Conservation (phyloP, 2,797 vertebrate species). For the Esox masquinongy region DNA sequence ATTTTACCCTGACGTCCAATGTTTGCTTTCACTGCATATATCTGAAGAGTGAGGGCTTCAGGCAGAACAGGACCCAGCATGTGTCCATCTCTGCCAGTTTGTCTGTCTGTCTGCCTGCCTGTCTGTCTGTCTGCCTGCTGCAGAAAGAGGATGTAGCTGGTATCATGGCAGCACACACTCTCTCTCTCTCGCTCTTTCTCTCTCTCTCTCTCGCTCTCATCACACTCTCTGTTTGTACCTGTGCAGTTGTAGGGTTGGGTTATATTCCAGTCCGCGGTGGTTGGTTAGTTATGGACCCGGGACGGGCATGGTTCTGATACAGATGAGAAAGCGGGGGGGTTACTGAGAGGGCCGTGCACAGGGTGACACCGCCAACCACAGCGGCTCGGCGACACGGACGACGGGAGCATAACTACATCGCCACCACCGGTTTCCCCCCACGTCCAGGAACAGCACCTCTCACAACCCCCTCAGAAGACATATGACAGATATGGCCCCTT, state of each 20-base stretch:
- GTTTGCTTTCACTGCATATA: constrained; percentile 67
- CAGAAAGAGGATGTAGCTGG: constrained; percentile 1
- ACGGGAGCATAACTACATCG: constrained; percentile 61
- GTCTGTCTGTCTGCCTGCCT: not conserved
- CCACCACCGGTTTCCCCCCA: constrained; percentile 48
- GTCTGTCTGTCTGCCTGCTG: not conserved
- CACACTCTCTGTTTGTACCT: not conserved
- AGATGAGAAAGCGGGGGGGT: constrained; percentile 32
- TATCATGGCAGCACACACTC: too few species aligned
- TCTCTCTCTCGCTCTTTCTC: too few species aligned
- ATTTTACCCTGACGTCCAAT: constrained; percentile 58
- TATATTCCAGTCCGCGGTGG: not conserved
- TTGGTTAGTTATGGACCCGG: constrained; percentile 14
- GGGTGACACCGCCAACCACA: constrained; percentile 50
- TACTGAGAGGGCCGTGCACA: constrained; percentile 18
- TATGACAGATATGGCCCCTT: constrained; percentile 69
- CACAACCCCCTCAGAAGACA: constrained; percentile 63
- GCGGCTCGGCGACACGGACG: constrained; percentile 36
- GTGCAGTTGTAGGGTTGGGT: not conserved
- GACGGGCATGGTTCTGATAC: constrained; percentile 21
- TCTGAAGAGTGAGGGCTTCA: constrained; percentile 43
- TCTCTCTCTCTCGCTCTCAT: not conserved
- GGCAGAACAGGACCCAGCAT: constrained; percentile 60
- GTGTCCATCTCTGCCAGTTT: constrained; percentile 24
- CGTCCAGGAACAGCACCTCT: constrained; percentile 25